phyloP scores from a whole-genome alignment of 2,113 vertebrate genomes.

The Seriola dumerili region DNA sequence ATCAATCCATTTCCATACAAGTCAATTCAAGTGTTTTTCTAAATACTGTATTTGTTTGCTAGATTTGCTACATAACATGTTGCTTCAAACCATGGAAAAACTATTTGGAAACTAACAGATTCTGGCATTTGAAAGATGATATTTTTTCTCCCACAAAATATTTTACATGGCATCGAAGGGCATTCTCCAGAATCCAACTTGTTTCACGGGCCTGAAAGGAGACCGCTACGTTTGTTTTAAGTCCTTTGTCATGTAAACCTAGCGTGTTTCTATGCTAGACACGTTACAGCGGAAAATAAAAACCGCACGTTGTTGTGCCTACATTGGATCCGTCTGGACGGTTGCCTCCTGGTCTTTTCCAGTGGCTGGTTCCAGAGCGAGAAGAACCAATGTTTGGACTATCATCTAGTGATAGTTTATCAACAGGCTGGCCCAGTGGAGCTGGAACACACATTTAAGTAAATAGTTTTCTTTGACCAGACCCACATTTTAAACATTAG shows the following conservation, averaged over 20 bases:
- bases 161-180: slow-evolving; percentile 34
- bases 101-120: slow-evolving; percentile 17
- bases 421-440: slow-evolving; percentile 62
- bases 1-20: background rate
- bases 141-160: slow-evolving; percentile 27
- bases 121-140: slow-evolving; percentile 14
- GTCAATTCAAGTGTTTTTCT: background rate
- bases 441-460: slow-evolving; percentile 63
- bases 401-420: slow-evolving; percentile 75
- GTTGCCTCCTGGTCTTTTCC: slow-evolving; percentile 64
- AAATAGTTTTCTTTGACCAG: slow-evolving; percentile 81
- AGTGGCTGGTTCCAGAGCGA: slow-evolving; percentile 53
- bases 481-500: slow-evolving; percentile 68
- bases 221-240: slow-evolving; percentile 72
- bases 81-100: slow-evolving; percentile 14
- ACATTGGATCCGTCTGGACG: slow-evolving; percentile 58
- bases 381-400: slow-evolving; percentile 76
- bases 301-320: slow-evolving; percentile 45
- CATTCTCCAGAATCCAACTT: slow-evolving; percentile 42
- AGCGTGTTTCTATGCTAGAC: slow-evolving; percentile 38
- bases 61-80: slow-evolving; percentile 24
- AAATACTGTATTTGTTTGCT: slow-evolving; percentile 7
- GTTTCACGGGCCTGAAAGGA: slow-evolving; percentile 62
- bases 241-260: slow-evolving; percentile 69
- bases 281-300: slow-evolving; percentile 60